Evolutionary conservation across 2,797 vertebrate species (phyloP).

Genomic region (Tadarida brasiliensis): DNA sequence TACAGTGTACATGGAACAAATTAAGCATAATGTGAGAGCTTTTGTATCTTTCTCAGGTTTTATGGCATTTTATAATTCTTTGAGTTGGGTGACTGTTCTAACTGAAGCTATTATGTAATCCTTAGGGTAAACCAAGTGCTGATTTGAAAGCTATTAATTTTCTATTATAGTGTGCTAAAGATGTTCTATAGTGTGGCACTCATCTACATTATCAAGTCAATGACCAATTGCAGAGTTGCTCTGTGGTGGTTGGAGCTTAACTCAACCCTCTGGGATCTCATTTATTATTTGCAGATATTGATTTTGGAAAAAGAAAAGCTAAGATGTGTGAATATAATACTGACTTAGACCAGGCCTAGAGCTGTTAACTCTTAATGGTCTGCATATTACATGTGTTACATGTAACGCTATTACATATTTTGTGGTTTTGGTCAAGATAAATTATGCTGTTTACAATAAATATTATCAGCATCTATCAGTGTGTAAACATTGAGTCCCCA

Average conservation of each 20-base stretch:
- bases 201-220: conserved; percentile 96
- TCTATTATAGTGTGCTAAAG: conserved; percentile 97
- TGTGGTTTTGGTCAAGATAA: conserved; percentile 73
- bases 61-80: conserved; percentile 92
- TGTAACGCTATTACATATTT: conserved; percentile 73
- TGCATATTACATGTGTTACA: conserved; percentile 75
- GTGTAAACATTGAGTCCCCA: conserved; percentile 47
- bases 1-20: conserved; percentile 80
- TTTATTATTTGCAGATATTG: conserved; percentile 99
- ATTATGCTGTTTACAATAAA: conserved; percentile 74
- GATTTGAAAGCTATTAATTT: conserved; percentile 98
- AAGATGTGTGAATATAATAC: conserved; percentile 92
- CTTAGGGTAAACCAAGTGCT: conserved; percentile 94
- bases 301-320: conserved; percentile 93
- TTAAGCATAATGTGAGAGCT: conserved; percentile 79
- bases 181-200: conserved; percentile 93
- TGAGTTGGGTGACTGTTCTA: conserved; percentile 93
- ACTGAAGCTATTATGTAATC: conserved; percentile 94
- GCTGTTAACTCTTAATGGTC: conserved; percentile 91
- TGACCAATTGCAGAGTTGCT: conserved; percentile 94
- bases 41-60: conserved; percentile 85
- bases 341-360: conserved; percentile 92
- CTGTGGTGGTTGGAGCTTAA: conserved; percentile 93
- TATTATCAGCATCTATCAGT: conserved; percentile 66
- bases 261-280: conserved; percentile 95